phyloP scores from a whole-genome alignment of 37 sponge, comb jelly and placozoan species.

The Bolinopsis microptera region DNA sequence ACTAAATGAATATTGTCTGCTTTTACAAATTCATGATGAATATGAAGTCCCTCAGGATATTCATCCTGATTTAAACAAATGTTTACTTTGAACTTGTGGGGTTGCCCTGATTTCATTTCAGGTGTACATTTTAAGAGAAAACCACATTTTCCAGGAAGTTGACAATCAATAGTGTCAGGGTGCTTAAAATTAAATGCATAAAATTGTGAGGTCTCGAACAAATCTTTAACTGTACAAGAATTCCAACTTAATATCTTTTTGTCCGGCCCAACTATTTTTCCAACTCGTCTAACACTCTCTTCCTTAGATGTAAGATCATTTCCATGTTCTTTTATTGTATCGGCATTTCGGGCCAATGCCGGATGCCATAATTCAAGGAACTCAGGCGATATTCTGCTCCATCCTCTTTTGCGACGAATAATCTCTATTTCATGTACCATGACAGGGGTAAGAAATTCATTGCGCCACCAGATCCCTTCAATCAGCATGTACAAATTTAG shows the following conservation, averaged over 20 bases:
- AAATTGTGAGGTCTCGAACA: background rate
- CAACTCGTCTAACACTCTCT: background rate
- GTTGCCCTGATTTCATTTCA: background rate
- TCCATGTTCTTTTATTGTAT: background rate
- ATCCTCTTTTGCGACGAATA: too few relatives aligned
- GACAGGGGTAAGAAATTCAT: too few relatives aligned
- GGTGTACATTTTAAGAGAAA: background rate
- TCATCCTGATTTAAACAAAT: background rate
- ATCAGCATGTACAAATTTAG: too few relatives aligned
- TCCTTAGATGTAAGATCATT: background rate
- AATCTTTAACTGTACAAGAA: background rate
- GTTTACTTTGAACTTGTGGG: background rate
- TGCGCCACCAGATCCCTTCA: too few relatives aligned
- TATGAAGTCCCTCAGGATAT: background rate
- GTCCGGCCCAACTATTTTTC: background rate
- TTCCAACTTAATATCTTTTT: background rate
- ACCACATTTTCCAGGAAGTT: background rate
- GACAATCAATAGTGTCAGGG: background rate
- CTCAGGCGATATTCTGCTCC: background rate
- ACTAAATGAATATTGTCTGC: background rate
- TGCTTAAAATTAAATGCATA: background rate
- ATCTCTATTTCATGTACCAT: too few relatives aligned
- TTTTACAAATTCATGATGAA: background rate
- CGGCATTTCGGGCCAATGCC: background rate
- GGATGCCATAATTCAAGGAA: background rate